Percentiles rank a stretch among this genome's conserved stretches.
phyloP scores from a whole-genome alignment of 2,113 vertebrate genomes.

The Esox niger region DNA sequence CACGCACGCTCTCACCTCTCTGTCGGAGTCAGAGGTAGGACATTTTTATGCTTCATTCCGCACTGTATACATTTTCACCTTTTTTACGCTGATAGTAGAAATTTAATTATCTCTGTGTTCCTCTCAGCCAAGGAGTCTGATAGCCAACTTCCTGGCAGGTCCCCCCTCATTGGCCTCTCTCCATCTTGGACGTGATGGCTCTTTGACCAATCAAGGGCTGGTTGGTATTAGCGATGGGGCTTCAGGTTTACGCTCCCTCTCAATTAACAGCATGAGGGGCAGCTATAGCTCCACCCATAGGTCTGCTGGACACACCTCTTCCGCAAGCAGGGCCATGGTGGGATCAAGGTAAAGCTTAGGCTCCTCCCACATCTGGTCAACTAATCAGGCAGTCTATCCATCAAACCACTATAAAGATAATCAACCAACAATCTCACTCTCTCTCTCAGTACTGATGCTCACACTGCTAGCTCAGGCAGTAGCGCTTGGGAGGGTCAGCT shows the following conservation, averaged over 20 bases:
- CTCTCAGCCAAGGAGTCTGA: constrained; percentile 88
- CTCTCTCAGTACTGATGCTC: constrained; percentile 79
- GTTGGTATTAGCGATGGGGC: constrained; percentile 73
- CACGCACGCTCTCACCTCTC: constrained; percentile 80
- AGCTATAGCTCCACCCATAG: constrained; percentile 65
- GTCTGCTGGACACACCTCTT: constrained; percentile 58
- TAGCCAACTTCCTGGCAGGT: constrained; percentile 85
- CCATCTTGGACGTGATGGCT: constrained; percentile 79
- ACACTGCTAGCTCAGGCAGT: constrained; percentile 91
- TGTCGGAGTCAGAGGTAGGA: constrained; percentile 85
- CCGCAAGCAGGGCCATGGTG: constrained; percentile 75
- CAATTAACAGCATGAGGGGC: constrained; percentile 79
- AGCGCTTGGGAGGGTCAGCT: constrained; percentile 95
- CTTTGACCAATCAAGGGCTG: constrained; percentile 77
- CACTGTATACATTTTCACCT: not conserved
- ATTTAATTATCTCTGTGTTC: not conserved
- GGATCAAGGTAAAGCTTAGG: constrained; percentile 81
- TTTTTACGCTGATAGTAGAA: not conserved
- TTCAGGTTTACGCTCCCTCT: constrained; percentile 87
- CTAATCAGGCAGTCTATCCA: not conserved
- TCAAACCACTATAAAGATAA: not conserved
- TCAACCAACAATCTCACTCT: not conserved
- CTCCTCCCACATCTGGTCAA: too few species aligned
- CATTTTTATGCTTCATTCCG: not conserved
- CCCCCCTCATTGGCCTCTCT: constrained; percentile 79